A percentile compares a stretch with the other conserved stretches of the same genome.
These are phyloP conservation scores for Catharus ustulatus DNA, from an alignment of 2,797 vertebrate genomes.

Conservation along the genomic window DNA sequence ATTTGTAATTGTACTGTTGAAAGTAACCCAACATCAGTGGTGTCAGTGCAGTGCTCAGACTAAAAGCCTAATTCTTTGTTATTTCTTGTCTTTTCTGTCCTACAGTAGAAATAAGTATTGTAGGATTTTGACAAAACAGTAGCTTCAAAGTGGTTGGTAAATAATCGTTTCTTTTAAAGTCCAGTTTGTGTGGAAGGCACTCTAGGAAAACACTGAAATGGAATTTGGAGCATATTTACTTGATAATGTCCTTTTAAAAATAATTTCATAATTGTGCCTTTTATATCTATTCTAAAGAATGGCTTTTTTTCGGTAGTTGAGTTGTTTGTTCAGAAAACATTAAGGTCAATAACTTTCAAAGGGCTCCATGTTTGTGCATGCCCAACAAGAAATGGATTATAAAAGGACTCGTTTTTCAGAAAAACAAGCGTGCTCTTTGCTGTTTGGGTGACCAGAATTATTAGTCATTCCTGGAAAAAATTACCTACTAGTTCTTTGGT, in stretches of 20 bases:
- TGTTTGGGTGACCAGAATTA: conserved; percentile 24
- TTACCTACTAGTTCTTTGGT: not conserved
- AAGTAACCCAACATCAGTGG: not conserved
- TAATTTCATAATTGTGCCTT: conserved; percentile 66
- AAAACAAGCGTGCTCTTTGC: not conserved
- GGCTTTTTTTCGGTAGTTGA: conserved; percentile 35
- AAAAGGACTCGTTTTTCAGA: not conserved
- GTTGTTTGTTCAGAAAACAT: conserved; percentile 27
- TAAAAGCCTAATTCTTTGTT: not conserved
- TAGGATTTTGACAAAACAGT: not conserved
- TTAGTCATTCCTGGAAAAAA: conserved; percentile 25
- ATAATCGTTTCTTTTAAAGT: not conserved
- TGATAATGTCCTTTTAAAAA: conserved; percentile 64
- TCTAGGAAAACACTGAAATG: not conserved
- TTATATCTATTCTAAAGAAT: conserved; percentile 38
- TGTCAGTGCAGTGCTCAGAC: conserved; percentile 31
- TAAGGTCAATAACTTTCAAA: conserved; percentile 20
- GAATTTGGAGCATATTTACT: conserved; percentile 53
- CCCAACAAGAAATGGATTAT: not conserved
- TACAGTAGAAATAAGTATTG: not conserved
- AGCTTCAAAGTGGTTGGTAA: not conserved
- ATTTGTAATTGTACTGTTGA: not conserved
- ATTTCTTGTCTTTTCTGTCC: not conserved
- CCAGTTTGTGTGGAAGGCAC: not conserved
- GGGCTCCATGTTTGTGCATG: conserved; percentile 17